These are phyloP conservation scores for Phania funesta DNA, from an alignment of 2,888 invertebrate species.

Conservation along the genomic window DNA sequence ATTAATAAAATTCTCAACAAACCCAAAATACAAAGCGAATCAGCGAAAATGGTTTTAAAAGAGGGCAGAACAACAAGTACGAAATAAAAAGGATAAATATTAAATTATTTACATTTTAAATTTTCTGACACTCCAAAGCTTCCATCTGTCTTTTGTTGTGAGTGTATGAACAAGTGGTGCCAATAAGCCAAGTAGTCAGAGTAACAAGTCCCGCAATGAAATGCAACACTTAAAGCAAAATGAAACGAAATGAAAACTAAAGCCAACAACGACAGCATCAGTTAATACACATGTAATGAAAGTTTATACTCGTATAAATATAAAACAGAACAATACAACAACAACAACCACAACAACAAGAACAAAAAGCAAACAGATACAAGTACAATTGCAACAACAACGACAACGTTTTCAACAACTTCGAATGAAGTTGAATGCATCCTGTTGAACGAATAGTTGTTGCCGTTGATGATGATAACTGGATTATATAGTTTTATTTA, in stretches of 20 bases:
- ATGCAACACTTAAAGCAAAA: constrained; percentile 25
- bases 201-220: constrained; percentile 37
- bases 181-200: constrained; percentile 58
- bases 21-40: neutral
- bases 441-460: constrained; percentile 34
- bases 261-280: constrained; percentile 46
- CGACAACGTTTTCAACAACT: constrained; percentile 25
- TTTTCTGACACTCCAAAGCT: constrained; percentile 55
- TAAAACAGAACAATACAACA: neutral
- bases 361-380: neutral
- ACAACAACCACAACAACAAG: too few relatives aligned
- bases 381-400: constrained; percentile 1
- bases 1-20: neutral
- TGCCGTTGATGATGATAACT: constrained; percentile 34
- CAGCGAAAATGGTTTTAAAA: neutral
- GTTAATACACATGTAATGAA: constrained; percentile 60
- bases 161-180: constrained; percentile 42
- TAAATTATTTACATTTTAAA: constrained; percentile 65
- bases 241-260: constrained; percentile 12
- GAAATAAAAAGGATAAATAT: constrained; percentile 32
- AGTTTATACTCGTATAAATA: constrained; percentile 38
- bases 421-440: constrained; percentile 22
- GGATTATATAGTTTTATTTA: constrained; percentile 50
- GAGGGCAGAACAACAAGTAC: neutral
- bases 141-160: constrained; percentile 12